Conservation (phyloP, 2,797 vertebrate species). For the Kryptolebias ocellatus region DNA sequence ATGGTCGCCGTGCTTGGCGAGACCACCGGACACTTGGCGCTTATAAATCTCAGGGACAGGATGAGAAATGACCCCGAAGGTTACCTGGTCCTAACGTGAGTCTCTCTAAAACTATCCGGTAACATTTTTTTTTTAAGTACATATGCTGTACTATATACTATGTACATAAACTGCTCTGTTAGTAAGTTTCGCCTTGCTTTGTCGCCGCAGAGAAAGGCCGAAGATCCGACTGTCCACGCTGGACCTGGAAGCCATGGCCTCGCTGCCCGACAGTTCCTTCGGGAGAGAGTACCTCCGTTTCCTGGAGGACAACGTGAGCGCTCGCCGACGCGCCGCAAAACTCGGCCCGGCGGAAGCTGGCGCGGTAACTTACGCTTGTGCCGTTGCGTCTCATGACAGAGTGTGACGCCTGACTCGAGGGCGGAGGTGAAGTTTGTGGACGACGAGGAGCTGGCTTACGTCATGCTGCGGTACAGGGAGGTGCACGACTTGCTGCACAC, state of each 20-base stretch:
- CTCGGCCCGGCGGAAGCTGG: not conserved
- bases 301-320: constrained; percentile 90
- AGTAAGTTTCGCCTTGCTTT: not conserved
- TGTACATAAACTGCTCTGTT: not conserved
- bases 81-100: constrained; percentile 87
- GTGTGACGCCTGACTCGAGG: constrained; percentile 92
- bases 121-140: not conserved
- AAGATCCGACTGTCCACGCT: constrained; percentile 90
- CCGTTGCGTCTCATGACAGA: constrained; percentile 71
- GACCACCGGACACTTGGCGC: constrained; percentile 87
- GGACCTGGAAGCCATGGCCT: constrained; percentile 80
- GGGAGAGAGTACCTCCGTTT: constrained; percentile 92
- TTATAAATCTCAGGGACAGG: constrained; percentile 85
- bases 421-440: constrained; percentile 92
- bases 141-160: no score
- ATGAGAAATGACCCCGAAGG: constrained; percentile 94
- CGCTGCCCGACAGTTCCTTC: constrained; percentile 85
- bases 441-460: constrained; percentile 91
- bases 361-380: not conserved
- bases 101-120: not conserved
- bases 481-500: constrained; percentile 95
- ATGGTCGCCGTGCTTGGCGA: constrained; percentile 98
- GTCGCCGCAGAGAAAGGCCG: constrained; percentile 87
- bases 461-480: constrained; percentile 95
- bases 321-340: not conserved